Evolutionary conservation across 2,113 vertebrate species (phyloP), one percentile per base, ranked within the genome.

Genomic region (Channa argus): DNA sequence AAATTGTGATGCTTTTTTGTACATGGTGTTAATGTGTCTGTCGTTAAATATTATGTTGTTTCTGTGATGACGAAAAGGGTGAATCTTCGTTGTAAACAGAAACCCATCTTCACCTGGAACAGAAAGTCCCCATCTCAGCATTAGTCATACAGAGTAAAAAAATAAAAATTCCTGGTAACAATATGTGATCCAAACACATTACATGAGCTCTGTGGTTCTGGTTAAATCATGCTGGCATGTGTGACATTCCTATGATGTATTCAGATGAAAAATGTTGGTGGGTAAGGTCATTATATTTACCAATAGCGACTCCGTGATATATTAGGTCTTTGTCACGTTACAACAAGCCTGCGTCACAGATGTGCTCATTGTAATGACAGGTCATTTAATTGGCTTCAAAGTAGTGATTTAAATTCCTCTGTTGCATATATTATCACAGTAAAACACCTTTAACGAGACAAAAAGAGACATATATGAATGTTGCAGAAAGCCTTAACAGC

Each of bases 81-180:
- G 44, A 24, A 0, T 81, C 83, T 63, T 82, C 69, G 64, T 54
- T 66, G 47, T 49, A 51, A 63, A 51, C 24, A 13, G 49, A 62
- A 50, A 63, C 11, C 44, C 70, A 71, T 79, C 64, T 66, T 71
- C 50, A 82, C 87, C 87, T 89, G 75, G 45, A 89, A 89, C 50
- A 86, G 43, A 90, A 62, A 81, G 73, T 39, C 15, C 9, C 10
- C 3, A 56, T 63, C 10, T 84, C 55, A 79, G 58, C 10, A 49
- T 87, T 75, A 79, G 15, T 79, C 51, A 77, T 37, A 12, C 38
- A 49, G 14, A n/a, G n/a, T 62, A 14, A 73, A 6, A 38, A 71
- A n/a, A 13, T 62, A 14, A 73, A 6, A 38, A 71, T 65, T 52
- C 43, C 63, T 8, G 49, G 36, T 14, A 56, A 41, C 60, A 68